Base-by-base conservation (phyloP, 1,140 invertebrate species). In the Eulimnadia texana region DNA sequence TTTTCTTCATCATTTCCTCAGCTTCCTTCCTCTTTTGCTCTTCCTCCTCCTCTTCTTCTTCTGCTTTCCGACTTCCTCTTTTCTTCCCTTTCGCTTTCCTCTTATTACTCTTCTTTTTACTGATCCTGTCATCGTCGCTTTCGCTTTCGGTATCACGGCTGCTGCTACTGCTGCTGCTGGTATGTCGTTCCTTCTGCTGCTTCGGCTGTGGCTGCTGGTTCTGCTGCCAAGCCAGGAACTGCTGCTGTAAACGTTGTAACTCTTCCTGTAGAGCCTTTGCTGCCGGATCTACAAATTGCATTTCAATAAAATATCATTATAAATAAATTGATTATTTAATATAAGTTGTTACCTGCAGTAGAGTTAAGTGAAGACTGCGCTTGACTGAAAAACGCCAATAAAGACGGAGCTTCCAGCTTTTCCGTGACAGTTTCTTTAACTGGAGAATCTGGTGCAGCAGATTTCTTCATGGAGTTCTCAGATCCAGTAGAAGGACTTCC, bases 211-310 rank as follows among this genome's bases (percentile, higher is more conserved):
- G 53, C 53, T 68, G 66, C 42, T 67, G 63, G 9, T 28, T 9
- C 16, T 42, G 55, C 58, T 69, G 68, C 66, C 66, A 68, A 55
- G 63, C 60, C 16, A 67, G 47, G 50, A 69, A 68, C 60, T 69
- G 65, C 19, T 63, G 58, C 55, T 68, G 68, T 16, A 69, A 56
- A 3, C 65, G 56, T 19, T 60, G 56, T 58, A 66, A 68, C 55
- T 67, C 66, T 33, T 66, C 63, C 56, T 67, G 64, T 19, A 64
- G 49, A n/a, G 61, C 55, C 22, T 57, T 60, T 50, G 66, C 55
- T 11, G 25, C 29, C 33, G 55, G 55, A 57, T 57, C 55, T 57
- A 25, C 16, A 42, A n/a, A n/a, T n/a, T n/a, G n/a, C n/a, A n/a
- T n/a, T n/a, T n/a, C n/a, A n/a, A n/a, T n/a, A n/a, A n/a, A n/a